Base-by-base conservation (phyloP, 2,113 vertebrate genomes). In the Dromaius novaehollandiae region DNA sequence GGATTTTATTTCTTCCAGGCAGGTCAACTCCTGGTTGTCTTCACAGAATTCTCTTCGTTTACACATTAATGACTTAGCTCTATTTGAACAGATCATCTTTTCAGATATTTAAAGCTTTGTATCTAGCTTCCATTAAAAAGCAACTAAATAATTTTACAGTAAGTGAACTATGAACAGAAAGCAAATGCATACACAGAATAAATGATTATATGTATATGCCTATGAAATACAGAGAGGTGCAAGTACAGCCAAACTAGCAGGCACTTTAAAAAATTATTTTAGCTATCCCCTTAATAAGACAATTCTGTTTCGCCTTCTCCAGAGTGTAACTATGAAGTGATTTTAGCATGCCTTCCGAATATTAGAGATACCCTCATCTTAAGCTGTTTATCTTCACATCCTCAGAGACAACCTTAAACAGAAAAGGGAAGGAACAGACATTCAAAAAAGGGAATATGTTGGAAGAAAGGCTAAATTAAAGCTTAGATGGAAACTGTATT, bases 371-470 rank as follows among this genome's bases (percentile, higher is more conserved):
- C 60, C 75, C 82, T 89, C 75, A 90, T 81, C 34, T 73, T 94
- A 95, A 96, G 60, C 73, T 88, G 60, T 97, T 95, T 94, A 90
- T 96, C 85, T 96, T 88, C 22, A 68, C 73, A 91, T 90, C 88
- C 96, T 97, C 85, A 94, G 96, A 97, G 95, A 95, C 81, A 90
- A 90, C 38, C 48, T 89, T 92, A 78, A 77, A 93, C 55, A 78
- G 50, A 86, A 73, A 91, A 86, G 11, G 40, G 63, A 89, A 83
- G 28, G 42, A 95, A 88, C 8, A 94, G 42, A 84, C 32, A 80
- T 86, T 75, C 55, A 61, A 69, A 70, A 93, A 60, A 73, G 19
- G 19, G 24, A 89, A 0, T 64, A 88, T 17, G 22, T n/a, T 88
- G 55, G 51, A 95, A 71, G 50, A 82, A 93, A 86, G 71, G 75